A percentile compares a stretch with the other conserved stretches of the same genome.
These are phyloP conservation scores for Acanthosepion lycidas DNA, from an alignment of 2,888 invertebrate genomes.

Conservation along the genomic window DNA sequence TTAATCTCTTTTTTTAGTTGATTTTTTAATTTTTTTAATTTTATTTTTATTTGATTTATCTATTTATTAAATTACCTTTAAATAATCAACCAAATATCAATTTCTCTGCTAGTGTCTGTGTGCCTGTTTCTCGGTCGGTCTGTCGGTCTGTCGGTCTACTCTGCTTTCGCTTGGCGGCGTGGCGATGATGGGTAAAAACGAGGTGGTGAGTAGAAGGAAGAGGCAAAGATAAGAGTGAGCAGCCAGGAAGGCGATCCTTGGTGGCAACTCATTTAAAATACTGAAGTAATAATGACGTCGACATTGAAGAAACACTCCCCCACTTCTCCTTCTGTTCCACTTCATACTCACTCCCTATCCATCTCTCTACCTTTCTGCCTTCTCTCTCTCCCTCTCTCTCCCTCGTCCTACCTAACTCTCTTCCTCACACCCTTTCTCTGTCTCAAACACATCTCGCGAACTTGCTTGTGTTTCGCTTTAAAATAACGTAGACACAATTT, in stretches of 20 bases:
- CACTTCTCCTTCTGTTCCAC: not conserved
- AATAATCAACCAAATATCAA: not conserved
- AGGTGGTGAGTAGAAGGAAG: not conserved
- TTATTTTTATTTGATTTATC: too few species aligned
- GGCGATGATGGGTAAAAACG: too few species aligned
- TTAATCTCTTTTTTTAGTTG: too few species aligned
- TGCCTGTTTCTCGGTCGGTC: not conserved
- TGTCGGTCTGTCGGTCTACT: too few species aligned
- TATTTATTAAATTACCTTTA: too few species aligned
- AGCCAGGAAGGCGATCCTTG: too few species aligned
- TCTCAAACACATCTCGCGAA: not conserved
- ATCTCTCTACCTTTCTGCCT: not conserved
- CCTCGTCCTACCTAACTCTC: not conserved
- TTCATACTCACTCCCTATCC: not conserved
- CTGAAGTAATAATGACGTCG: too few species aligned
- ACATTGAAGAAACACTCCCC: too few species aligned
- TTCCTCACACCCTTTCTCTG: not conserved
- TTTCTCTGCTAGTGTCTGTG: not conserved
- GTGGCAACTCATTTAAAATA: too few species aligned
- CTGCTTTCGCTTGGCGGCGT: too few species aligned
- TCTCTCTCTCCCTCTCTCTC: not conserved
- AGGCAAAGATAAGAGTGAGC: not conserved
- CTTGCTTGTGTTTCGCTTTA: not conserved
- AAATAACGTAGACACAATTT: too few species aligned
- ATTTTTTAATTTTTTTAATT: too few species aligned